Evolutionary conservation across 1,140 invertebrate genomes (phyloP).

Genomic region (Tetragnatha versicolor): DNA sequence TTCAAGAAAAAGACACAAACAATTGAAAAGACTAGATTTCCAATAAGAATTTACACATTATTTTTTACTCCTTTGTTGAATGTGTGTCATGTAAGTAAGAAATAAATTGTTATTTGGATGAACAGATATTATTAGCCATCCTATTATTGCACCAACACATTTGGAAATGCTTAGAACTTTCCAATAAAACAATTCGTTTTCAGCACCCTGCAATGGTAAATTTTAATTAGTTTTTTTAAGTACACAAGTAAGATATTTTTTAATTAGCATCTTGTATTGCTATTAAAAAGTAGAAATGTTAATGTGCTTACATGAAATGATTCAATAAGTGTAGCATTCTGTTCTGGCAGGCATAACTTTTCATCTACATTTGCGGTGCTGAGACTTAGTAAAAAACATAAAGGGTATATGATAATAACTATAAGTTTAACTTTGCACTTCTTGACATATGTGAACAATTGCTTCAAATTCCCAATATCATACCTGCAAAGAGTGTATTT

Average conservation of each 20-base stretch:
- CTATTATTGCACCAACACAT: slow-evolving; percentile 30
- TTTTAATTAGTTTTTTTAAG: too few relatives aligned
- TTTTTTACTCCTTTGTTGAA: slow-evolving; percentile 4
- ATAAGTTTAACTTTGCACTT: slow-evolving; percentile 18
- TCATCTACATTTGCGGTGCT: slow-evolving; percentile 47
- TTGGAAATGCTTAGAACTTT: slow-evolving; percentile 30
- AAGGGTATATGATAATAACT: slow-evolving; percentile 25
- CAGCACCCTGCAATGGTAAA: slow-evolving; percentile 12
- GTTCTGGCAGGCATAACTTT: slow-evolving; percentile 12
- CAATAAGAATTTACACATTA: too few relatives aligned
- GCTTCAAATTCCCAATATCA: slow-evolving; percentile 16
- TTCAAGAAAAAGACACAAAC: too few relatives aligned
- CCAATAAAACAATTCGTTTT: slow-evolving; percentile 40
- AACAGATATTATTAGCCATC: slow-evolving; percentile 15
- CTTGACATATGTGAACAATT: slow-evolving; percentile 6
- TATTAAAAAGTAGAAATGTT: neutral
- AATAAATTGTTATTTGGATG: slow-evolving; percentile 30
- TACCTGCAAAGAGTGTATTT: slow-evolving; percentile 7
- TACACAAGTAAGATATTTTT: too few relatives aligned
- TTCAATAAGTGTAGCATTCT: slow-evolving; percentile 9
- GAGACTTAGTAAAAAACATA: slow-evolving; percentile 28
- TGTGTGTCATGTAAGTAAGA: neutral
- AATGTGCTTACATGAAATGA: neutral
- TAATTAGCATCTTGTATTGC: too few relatives aligned
- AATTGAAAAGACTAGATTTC: too few relatives aligned